phyloP scores from a whole-genome alignment of 2,113 vertebrate genomes.

The Tachycineta bicolor region DNA sequence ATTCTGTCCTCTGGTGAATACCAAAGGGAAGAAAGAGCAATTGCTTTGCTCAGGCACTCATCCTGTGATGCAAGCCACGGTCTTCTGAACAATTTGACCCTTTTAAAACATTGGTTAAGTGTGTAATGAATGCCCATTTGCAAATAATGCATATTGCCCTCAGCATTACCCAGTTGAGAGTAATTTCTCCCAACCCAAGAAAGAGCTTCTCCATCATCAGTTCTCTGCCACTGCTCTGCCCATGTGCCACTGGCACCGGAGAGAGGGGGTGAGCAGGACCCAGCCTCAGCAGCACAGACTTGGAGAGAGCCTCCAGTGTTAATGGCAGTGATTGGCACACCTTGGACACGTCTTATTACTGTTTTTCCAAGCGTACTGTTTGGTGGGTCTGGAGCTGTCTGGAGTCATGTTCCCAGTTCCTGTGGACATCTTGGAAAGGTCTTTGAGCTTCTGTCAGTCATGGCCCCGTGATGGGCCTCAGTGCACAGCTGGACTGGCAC shows the following conservation, averaged over 20 bases:
- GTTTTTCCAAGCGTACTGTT: neutral
- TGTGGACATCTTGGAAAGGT: neutral
- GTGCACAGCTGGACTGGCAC: neutral
- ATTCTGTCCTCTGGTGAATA: neutral
- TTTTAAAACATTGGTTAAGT: neutral
- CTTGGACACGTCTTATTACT: neutral
- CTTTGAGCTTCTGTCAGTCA: neutral
- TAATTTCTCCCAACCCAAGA: neutral
- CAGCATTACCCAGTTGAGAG: neutral
- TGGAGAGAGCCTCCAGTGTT: neutral
- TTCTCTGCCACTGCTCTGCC: neutral
- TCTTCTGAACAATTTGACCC: neutral
- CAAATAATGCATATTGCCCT: neutral
- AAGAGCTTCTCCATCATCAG: neutral
- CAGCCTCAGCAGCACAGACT: neutral
- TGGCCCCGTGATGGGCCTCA: fast-evolving
- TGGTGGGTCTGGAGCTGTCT: neutral
- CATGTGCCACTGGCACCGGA: fast-evolving
- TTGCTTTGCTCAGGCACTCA: neutral
- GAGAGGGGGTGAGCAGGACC: neutral
- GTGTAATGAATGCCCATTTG: neutral
- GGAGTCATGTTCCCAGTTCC: neutral
- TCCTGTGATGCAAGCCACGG: neutral
- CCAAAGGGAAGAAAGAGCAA: neutral
- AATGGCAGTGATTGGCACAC: neutral